These are phyloP conservation scores for Thera obeliscata DNA, from an alignment of 2,888 invertebrate species.

Conservation along the genomic window DNA sequence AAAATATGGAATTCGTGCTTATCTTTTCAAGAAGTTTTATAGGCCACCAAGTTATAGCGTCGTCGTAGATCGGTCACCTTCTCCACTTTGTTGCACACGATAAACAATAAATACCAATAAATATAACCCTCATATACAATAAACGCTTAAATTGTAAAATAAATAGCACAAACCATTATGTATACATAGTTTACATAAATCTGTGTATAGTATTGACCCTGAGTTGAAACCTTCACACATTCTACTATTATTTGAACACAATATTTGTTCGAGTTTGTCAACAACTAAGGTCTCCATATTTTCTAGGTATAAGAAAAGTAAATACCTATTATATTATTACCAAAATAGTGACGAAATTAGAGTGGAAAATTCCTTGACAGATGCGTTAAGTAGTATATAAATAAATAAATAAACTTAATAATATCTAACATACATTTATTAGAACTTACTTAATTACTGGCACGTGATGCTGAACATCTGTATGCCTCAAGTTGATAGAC, in stretches of 20 bases:
- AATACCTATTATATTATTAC: slow-evolving; percentile 26
- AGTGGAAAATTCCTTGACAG: slow-evolving; percentile 5
- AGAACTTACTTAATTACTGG: too few relatives aligned
- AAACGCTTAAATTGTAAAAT: slow-evolving; percentile 33
- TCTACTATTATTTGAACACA: slow-evolving; percentile 56
- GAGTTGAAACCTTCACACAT: slow-evolving; percentile 67
- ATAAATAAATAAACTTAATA: too few relatives aligned
- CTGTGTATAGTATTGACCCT: slow-evolving; percentile 50
- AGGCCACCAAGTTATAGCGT: too few relatives aligned
- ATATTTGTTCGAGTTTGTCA: slow-evolving; percentile 45
- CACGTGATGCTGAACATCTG: too few relatives aligned
- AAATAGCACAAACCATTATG: slow-evolving; percentile 44
- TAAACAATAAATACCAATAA: slow-evolving; percentile 13
- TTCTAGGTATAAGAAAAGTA: slow-evolving; percentile 22
- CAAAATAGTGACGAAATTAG: slow-evolving; percentile 14
- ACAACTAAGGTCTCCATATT: slow-evolving; percentile 29
- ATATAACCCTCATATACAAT: slow-evolving; percentile 16
- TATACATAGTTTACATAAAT: slow-evolving; percentile 51
- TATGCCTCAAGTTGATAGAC: too few relatives aligned
- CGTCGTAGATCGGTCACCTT: too few relatives aligned
- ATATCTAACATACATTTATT: too few relatives aligned
- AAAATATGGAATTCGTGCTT: too few relatives aligned
- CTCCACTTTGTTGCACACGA: background rate
- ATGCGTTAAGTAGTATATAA: background rate
- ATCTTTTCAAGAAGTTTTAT: too few relatives aligned